Base-by-base conservation (phyloP, 2,888 invertebrate genomes). In the Brenthis hecate region DNA sequence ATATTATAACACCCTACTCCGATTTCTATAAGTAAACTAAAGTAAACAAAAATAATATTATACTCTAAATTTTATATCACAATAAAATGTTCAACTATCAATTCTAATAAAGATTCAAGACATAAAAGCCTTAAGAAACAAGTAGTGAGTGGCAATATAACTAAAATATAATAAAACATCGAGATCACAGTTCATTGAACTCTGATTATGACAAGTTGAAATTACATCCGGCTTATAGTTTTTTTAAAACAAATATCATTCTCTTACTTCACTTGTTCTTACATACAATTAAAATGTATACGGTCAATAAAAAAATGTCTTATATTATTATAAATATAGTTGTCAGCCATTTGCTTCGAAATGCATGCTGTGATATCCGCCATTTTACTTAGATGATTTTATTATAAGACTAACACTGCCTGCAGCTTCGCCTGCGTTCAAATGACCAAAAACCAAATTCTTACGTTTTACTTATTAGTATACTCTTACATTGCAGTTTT, bases 181-280 rank as follows among this genome's bases (percentile, higher is more conserved):
- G 23, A 66, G 47, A 68, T 65, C 57, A 23, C 48, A 66, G 70
- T 57, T 60, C 70, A 58, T 63, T 56, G 68, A 68, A 50, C 70
- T 66, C n/a, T 55, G 19, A 36, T 58, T 68, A 70, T 56, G 65
- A 70, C 70, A 68, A 70, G 70, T 70, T 70, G 58, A 28, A 68
- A 66, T 68, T 70, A 70, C 68, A 72, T 72, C 72, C 72, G 72
- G 70, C 63, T 70, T 56, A 60, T 51, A 53, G 47, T 63, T 47
- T 53, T 36, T 19, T 62, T 19, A 43, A 43, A 62, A 62, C 53
- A 16, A 60, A 16, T 19, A 60, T 28, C 16, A 32, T 50, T 60
- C n/a, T 48, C n/a, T 28, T 19, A 58, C n/a, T 11, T 60, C 28
- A 50, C 28, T 60, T 60, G 16, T 23, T n/a, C 28, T 60, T 60